phyloP scores from a whole-genome alignment of 2,888 invertebrate genomes.

The Aphidius colemani region DNA sequence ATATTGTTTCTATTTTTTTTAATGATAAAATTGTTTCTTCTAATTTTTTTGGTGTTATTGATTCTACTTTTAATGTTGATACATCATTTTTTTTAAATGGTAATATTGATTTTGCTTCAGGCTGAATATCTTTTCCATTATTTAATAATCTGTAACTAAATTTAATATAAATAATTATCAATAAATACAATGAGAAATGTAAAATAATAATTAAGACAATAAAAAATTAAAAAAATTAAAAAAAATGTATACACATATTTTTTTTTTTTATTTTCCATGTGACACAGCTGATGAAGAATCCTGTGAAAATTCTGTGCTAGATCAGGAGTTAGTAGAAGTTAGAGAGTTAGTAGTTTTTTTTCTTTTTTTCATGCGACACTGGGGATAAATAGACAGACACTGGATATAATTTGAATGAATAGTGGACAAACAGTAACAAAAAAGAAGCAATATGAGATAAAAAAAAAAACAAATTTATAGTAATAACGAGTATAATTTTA shows the following conservation, averaged over 20 bases:
- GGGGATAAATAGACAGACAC: constrained; percentile 23
- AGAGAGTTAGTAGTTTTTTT: constrained; percentile 45
- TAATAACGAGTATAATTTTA: constrained; percentile 46
- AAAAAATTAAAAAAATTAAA: background rate
- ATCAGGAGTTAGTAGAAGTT: constrained; percentile 47
- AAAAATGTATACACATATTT: background rate
- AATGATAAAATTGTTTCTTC: background rate
- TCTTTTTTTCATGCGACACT: constrained; percentile 50
- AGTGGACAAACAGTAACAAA: constrained; percentile 26
- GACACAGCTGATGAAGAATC: constrained; percentile 21
- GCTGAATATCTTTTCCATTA: constrained; percentile 33
- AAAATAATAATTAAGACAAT: constrained; percentile 7
- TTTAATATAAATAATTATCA: background rate
- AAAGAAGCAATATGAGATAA: constrained; percentile 24
- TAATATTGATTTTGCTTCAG: too few relatives aligned
- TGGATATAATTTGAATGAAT: constrained; percentile 9
- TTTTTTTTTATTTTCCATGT: constrained; percentile 2
- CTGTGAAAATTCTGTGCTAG: constrained; percentile 30
- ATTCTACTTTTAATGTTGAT: constrained; percentile 22
- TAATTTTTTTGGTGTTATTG: constrained; percentile 20
- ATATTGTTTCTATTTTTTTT: constrained; percentile 34
- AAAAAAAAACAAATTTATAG: constrained; percentile 28
- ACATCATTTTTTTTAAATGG: too few relatives aligned
- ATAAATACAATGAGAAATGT: background rate
- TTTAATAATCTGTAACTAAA: constrained; percentile 50